phyloP scores from a whole-genome alignment of 2,888 invertebrate species.

The Boloria euphrosyne region DNA sequence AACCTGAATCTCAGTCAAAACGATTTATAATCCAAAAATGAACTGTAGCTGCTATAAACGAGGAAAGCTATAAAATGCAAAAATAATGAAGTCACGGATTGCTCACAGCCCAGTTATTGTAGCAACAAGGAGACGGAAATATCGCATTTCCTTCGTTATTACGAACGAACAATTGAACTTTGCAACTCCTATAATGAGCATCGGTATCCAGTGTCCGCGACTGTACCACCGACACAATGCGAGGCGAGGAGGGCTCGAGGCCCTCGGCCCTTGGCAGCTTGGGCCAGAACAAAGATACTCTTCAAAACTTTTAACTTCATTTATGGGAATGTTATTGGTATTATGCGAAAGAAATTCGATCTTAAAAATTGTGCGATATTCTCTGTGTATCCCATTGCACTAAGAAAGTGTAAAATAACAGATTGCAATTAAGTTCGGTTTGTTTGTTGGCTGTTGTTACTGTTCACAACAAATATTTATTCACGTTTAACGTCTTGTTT shows the following conservation, averaged over 20 bases:
- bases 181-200: conserved; percentile 1
- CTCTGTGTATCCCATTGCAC: no score
- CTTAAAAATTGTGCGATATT: no score
- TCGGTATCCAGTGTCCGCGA: conserved; percentile 1
- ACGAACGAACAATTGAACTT: conserved; percentile 21
- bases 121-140: conserved; percentile 21
- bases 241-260: no score
- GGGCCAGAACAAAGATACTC: no score
- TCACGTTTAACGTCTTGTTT: conserved; percentile 7
- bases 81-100: conserved; percentile 17
- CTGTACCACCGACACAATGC: not conserved
- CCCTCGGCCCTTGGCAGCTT: no score
- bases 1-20: not conserved
- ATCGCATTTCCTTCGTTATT: conserved; percentile 24
- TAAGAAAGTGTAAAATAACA: no score
- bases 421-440: no score
- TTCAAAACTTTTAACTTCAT: no score
- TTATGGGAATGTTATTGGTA: no score
- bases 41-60: not conserved
- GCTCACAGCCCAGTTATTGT: conserved; percentile 28
- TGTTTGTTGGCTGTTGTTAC: no score
- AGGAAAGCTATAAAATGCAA: not conserved
- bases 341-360: no score
- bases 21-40: conserved; percentile 2
- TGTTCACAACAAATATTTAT: conserved; percentile 22